Conservation (phyloP, 2,797 vertebrate genomes). For the Pelochelys cantorii region DNA sequence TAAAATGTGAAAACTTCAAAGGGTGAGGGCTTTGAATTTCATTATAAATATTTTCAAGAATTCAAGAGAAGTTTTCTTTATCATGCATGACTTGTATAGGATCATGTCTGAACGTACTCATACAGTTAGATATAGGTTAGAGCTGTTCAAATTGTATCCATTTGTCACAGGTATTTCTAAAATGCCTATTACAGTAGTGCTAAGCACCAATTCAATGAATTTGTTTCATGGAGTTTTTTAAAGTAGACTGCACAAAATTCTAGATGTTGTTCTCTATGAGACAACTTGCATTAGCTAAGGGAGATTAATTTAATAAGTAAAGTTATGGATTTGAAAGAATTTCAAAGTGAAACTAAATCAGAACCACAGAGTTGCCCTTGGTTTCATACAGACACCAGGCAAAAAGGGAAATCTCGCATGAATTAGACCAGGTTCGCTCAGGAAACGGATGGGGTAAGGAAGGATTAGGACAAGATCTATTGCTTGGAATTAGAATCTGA, state of each 20-base stretch:
- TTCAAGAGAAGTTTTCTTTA: background rate
- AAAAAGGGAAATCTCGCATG: background rate
- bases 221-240: background rate
- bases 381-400: background rate
- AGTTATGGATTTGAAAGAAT: background rate
- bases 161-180: background rate
- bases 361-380: background rate
- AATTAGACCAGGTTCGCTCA: background rate
- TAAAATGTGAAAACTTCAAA: background rate
- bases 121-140: background rate
- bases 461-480: background rate
- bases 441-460: background rate
- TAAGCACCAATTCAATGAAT: background rate
- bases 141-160: background rate
- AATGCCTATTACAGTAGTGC: background rate
- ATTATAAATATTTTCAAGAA: background rate
- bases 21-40: background rate
- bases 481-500: rapidly evolving
- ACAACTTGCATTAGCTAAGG: background rate
- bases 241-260: background rate
- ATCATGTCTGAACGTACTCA: background rate
- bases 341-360: background rate
- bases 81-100: background rate
- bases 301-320: background rate
- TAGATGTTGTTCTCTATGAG: background rate